Evolutionary conservation across 2,797 vertebrate genomes (phyloP).

Genomic region (Vipera latastei): DNA sequence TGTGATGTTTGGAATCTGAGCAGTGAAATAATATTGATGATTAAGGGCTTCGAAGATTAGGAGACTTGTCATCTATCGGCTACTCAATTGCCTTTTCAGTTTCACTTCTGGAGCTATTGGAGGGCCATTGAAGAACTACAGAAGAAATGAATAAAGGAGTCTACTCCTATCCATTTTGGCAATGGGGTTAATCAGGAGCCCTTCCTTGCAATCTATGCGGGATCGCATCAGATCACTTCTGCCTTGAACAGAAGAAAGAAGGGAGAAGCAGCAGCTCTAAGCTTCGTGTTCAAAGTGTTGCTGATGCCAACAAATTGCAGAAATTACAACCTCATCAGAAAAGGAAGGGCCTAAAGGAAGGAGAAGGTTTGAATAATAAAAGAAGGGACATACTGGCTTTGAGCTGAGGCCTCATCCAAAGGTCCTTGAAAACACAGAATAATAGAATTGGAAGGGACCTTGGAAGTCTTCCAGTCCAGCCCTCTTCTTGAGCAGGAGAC

Average conservation of each 20-base stretch:
- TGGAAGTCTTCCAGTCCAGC: neutral
- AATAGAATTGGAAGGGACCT: neutral
- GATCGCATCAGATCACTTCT: neutral
- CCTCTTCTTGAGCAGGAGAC: neutral
- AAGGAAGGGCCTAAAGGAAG: neutral
- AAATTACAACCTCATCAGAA: neutral
- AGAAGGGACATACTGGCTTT: rapidly evolving
- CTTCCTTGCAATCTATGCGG: neutral
- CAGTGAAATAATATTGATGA: neutral
- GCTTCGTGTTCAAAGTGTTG: neutral
- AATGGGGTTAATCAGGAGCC: neutral
- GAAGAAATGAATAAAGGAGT: neutral
- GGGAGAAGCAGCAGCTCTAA: neutral
- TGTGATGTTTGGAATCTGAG: neutral
- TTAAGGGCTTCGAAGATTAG: neutral
- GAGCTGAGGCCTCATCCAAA: neutral
- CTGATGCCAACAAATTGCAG: neutral
- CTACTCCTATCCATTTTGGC: neutral
- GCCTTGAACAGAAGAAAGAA: neutral
- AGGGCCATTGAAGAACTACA: neutral
- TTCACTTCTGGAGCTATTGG: neutral
- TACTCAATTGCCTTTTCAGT: neutral
- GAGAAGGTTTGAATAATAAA: rapidly evolving
- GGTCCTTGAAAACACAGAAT: neutral
- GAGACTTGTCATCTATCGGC: neutral